Conservation (phyloP, 2,888 invertebrate species). For the Lepidocyrtoides sp. region DNA sequence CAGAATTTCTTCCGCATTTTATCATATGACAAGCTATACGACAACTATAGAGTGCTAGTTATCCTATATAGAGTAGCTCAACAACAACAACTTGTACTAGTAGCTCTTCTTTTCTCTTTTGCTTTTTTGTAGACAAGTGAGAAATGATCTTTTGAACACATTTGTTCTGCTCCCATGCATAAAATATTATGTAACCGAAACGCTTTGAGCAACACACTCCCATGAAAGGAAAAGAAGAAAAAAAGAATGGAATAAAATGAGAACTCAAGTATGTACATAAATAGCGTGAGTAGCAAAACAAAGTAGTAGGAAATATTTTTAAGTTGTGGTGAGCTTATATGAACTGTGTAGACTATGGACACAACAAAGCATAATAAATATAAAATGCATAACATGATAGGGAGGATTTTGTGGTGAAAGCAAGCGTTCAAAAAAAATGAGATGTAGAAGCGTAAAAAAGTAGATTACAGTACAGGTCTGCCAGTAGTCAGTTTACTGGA, state of each 20-base stretch:
- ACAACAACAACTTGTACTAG: background rate
- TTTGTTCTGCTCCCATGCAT: conserved; percentile 74
- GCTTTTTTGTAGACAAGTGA: conserved; percentile 51
- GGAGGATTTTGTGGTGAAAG: conserved; percentile 53
- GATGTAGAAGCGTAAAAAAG: background rate
- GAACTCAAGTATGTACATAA: too few species aligned
- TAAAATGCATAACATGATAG: background rate
- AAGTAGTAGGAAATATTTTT: background rate
- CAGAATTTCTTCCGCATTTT: too few species aligned
- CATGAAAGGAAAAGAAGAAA: background rate
- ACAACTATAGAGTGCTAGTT: background rate
- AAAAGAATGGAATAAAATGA: conserved; percentile 3
- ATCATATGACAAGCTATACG: too few species aligned
- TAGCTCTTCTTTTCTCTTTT: background rate
- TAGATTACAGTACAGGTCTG: background rate
- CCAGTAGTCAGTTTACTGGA: too few species aligned
- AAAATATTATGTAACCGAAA: conserved; percentile 63
- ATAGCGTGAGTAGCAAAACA: background rate
- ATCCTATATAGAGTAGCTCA: too few species aligned
- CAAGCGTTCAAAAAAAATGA: background rate
- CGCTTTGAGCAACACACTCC: background rate
- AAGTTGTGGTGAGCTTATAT: background rate
- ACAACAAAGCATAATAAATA: background rate
- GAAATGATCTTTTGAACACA: conserved; percentile 75
- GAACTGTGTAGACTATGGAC: too few species aligned